Evolutionary conservation across 1,140 invertebrate genomes (phyloP).

Genomic region (Drosophila kikkawai): DNA sequence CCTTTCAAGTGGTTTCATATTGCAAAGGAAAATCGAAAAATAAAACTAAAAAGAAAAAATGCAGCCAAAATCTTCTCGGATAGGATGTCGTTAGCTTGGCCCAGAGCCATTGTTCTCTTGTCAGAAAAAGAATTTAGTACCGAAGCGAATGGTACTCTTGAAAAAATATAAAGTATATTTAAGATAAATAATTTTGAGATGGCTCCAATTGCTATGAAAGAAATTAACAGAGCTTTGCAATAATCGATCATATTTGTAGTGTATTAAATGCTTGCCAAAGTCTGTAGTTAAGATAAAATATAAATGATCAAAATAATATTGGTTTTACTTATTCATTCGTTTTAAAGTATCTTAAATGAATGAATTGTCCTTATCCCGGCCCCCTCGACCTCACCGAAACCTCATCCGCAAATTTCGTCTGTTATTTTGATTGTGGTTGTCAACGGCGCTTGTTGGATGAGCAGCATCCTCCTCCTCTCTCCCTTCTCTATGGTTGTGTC

Average conservation of each 20-base stretch:
- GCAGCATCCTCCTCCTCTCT: not conserved
- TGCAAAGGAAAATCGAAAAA: constrained; percentile 37
- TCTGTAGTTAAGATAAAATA: not conserved
- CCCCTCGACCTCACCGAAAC: constrained; percentile 1
- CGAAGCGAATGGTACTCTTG: constrained; percentile 22
- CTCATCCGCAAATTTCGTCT: constrained; percentile 29
- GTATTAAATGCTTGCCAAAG: too few species aligned
- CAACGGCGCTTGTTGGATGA: constrained; percentile 61
- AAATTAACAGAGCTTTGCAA: not conserved
- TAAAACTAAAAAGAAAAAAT: constrained; percentile 40
- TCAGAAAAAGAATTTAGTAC: constrained; percentile 1
- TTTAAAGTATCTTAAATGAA: not conserved
- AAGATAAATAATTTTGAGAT: not conserved
- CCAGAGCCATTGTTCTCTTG: constrained; percentile 36
- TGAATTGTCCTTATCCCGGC: not conserved
- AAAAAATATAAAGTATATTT: constrained; percentile 2
- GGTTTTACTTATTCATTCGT: not conserved
- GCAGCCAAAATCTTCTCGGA: constrained; percentile 27
- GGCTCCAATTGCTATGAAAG: not conserved
- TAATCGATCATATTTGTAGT: too few species aligned
- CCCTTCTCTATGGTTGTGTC: constrained; percentile 20
- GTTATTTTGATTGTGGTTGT: constrained; percentile 76
- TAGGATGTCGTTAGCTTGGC: constrained; percentile 44
- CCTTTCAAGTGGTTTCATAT: constrained; percentile 70
- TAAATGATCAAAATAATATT: too few species aligned